Evolutionary conservation across 2,113 vertebrate genomes (phyloP).

Genomic region (Hyla sarda): DNA sequence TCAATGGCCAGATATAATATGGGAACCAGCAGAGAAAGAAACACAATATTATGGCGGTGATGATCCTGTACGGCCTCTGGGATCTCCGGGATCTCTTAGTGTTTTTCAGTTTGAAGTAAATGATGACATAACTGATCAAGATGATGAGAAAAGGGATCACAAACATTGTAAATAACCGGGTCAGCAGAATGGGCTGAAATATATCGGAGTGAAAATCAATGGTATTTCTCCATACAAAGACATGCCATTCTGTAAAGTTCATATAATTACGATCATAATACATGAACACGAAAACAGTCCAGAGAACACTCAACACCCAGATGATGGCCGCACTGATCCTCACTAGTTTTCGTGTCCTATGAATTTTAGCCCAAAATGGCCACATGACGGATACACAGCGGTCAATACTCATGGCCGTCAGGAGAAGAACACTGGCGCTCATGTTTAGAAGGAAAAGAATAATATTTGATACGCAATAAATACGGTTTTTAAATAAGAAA

Average conservation of each 20-base stretch:
- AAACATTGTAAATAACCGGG: not conserved
- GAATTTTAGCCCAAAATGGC: not conserved
- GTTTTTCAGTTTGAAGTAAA: not conserved
- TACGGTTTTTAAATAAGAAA: too few relatives aligned
- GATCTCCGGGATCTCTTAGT: not conserved
- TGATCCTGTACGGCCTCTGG: not conserved
- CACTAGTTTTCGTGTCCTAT: not conserved
- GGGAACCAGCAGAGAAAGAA: not conserved
- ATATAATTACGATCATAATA: too few relatives aligned
- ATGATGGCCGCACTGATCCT: not conserved
- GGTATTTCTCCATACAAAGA: not conserved
- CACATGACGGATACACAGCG: not conserved
- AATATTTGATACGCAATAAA: not conserved
- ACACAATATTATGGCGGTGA: not conserved
- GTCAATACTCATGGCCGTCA: not conserved
- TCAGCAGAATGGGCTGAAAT: not conserved
- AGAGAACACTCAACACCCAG: too few relatives aligned
- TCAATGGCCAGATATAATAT: too few relatives aligned
- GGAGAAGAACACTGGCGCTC: not conserved
- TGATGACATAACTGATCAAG: not conserved
- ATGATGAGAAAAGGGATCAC: not conserved
- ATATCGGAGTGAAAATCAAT: too few relatives aligned
- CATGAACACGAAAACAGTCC: too few relatives aligned
- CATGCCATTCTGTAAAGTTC: not conserved
- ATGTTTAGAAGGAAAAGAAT: not conserved